These are phyloP conservation scores for Dendrocincla tyrannina DNA, from an alignment of 2,797 vertebrate genomes.

Conservation along the genomic window DNA sequence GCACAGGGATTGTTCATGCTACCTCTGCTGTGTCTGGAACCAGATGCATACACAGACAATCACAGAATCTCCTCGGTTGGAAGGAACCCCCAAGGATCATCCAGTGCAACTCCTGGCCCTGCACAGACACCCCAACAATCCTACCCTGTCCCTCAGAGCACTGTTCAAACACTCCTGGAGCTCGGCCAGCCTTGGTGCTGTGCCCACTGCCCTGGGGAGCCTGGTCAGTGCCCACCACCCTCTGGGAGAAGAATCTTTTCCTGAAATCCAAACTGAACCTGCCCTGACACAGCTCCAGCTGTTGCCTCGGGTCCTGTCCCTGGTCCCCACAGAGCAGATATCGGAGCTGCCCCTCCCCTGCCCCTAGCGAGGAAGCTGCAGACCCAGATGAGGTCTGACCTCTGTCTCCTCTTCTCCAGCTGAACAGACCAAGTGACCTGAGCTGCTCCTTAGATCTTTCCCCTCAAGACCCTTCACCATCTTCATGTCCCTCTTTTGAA, in stretches of 20 bases:
- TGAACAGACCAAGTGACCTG: background rate
- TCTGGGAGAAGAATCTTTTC: background rate
- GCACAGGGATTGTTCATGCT: background rate
- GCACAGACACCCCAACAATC: background rate
- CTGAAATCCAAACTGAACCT: background rate
- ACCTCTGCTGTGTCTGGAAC: background rate
- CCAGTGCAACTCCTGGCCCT: background rate
- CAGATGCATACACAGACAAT: accelerated
- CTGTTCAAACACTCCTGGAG: accelerated
- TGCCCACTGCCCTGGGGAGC: background rate
- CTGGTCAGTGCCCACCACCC: background rate
- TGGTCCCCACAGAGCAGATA: background rate
- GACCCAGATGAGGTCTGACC: background rate
- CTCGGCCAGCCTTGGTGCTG: background rate
- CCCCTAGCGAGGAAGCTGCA: background rate
- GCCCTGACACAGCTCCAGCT: background rate
- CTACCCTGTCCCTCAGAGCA: background rate
- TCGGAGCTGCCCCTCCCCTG: background rate
- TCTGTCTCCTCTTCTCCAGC: background rate
- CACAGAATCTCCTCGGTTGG: background rate
- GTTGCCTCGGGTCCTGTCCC: background rate
- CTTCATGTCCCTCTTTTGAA: background rate
- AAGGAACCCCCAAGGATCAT: background rate
- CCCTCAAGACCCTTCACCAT: background rate
- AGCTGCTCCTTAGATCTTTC: background rate